Base-by-base conservation (phyloP, 2,888 invertebrate species). In the Caenorhabditis sp. region DNA sequence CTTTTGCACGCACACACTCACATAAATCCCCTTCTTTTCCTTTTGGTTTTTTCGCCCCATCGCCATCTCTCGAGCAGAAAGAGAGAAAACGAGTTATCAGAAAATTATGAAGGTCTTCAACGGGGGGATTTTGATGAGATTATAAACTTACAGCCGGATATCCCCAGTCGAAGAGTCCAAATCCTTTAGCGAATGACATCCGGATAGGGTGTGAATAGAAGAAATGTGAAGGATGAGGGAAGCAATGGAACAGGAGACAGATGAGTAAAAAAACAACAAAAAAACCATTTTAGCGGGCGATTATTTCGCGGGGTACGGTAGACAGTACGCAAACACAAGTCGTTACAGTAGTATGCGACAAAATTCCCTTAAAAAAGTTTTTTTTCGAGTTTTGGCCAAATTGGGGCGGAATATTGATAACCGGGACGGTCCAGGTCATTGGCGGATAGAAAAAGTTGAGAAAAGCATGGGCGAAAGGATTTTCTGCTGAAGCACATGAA, bases 401-500 rank as follows among this genome's bases (percentile, higher is more conserved):
- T 32, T 77, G 69, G 50, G 77, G 69, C 26, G 62, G 77, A 77
- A 77, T 77, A 32, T 77, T 77, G 58, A 69, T 62, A 47, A 80
- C 74, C 37, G 64, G 72, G 28, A 74, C 68, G 5, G 60, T 80
- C 69, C 72, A 80, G 6, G 90, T 91, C 56, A 89, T 78, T 8
- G 91, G 91, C 32, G 91, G 91, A 77, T 91, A 91, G 77, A 90
- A 71, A 69, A 91, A 85, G 81, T 90, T 8, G 35, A 8, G 35
- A 35, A 5, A 11, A 8, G 5, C 40, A 40, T 32, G 9, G 40
- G 3, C 51, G 24, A 24, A 51, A 51, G 15, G 51, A 51, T 22
- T 15, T 51, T 6, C 2, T 51, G 9, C 24, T 51, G 22, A 51
- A 51, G 24, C 51, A 51, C 51, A 24, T 15, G 24, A 24, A 51